Evolutionary conservation across 2,113 vertebrate species (phyloP), one percentile per base, ranked within the genome.

Genomic region (Notothenia rossii): DNA sequence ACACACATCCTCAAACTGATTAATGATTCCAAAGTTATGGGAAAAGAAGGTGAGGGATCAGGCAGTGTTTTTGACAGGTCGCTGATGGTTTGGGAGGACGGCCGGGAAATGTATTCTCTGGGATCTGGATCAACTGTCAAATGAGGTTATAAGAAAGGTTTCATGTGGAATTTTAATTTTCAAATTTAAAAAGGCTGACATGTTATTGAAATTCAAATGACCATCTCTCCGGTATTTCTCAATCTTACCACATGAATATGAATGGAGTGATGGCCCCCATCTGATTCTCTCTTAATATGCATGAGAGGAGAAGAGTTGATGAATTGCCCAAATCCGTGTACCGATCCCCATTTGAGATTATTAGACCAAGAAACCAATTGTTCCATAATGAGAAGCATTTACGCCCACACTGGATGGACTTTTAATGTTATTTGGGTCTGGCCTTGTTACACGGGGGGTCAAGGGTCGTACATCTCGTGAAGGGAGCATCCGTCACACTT

Each of bases 181-280:
- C 55, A 66, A 72, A 85, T 90, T 75, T 76, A 60, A 86, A 81
- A 77, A 7, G 11, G 10, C 79, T 77, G 86, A 75, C 77, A 29
- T 74, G 78, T 83, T 75, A 89, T 88, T 94, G 80, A 92, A 91
- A 93, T 93, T 91, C 87, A 91, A 94, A 93, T 91, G 84, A 76
- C 84, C 81, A 56, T 53, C 75, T 78, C 78, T 9, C 63, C 48
- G 33, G 73, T 72, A 87, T 87, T 88, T 85, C 83, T 88, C 90
- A 87, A 83, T 88, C 78, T 83, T 76, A 51, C 65, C 9, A 2
- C 86, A 94, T 93, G 91, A 92, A 94, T 93, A 93, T 92, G 87
- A 93, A 93, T 89, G 61, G 81, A 68, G 75, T 17, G 70, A 75
- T 71, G 33, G 55, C 67, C 73, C 70, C 88, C 50, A 51, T 85